A percentile compares a stretch with the other conserved stretches of the same genome.
These are phyloP conservation scores for Apotomis capreana DNA, from an alignment of 2,888 invertebrate genomes.

Conservation along the genomic window DNA sequence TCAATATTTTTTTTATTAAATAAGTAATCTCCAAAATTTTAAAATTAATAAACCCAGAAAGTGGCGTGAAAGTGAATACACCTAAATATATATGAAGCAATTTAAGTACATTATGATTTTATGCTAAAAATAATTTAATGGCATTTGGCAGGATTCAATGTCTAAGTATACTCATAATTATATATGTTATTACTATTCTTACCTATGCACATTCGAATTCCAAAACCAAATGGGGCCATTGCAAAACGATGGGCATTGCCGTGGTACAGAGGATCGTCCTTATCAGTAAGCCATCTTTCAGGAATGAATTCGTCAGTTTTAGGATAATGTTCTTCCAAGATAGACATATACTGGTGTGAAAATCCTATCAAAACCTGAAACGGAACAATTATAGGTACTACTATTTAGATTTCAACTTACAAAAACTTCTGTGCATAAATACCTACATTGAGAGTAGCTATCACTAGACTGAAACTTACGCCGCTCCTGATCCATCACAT, in stretches of 20 bases:
- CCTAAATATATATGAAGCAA: too few species aligned
- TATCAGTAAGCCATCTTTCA: conserved; percentile 86
- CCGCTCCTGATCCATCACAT: background rate
- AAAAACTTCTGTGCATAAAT: too few species aligned
- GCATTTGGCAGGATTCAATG: too few species aligned
- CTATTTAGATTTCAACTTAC: too few species aligned
- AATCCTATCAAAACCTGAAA: conserved; percentile 45
- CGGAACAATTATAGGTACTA: background rate
- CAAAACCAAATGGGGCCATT: conserved; percentile 86
- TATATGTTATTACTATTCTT: background rate
- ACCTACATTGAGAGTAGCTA: too few species aligned
- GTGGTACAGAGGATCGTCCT: conserved; percentile 65
- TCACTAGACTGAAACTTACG: background rate
- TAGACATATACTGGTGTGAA: conserved; percentile 85
- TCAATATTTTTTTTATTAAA: too few species aligned
- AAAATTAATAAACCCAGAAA: too few species aligned
- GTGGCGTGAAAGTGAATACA: too few species aligned
- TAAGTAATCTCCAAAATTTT: too few species aligned
- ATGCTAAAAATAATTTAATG: too few species aligned
- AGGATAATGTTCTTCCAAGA: conserved; percentile 85
- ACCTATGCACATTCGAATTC: conserved; percentile 57
- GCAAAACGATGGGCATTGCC: conserved; percentile 84
- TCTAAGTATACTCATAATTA: too few species aligned
- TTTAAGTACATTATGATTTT: too few species aligned
- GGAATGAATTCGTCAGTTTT: conserved; percentile 86